phyloP scores from a whole-genome alignment of 2,113 vertebrate genomes.

The Crotalus horridus region DNA sequence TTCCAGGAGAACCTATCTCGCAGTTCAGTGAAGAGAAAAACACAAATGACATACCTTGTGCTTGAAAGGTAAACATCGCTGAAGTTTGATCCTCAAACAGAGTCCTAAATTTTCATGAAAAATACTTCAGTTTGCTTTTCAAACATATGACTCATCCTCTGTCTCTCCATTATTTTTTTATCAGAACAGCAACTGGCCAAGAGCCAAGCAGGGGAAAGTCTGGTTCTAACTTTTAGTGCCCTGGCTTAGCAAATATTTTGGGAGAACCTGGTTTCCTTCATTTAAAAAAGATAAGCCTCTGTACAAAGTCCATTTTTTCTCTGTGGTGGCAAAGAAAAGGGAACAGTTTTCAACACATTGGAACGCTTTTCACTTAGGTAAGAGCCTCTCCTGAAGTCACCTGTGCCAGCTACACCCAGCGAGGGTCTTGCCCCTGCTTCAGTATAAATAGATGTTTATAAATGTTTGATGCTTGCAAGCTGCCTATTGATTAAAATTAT shows the following conservation, averaged over 20 bases:
- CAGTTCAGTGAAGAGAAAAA: not conserved
- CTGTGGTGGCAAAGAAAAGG: not conserved
- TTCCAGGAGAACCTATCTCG: not conserved
- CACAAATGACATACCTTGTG: constrained; percentile 83
- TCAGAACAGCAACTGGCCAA: not conserved
- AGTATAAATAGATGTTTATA: too few species aligned
- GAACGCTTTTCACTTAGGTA: not conserved
- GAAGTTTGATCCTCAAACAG: constrained; percentile 94
- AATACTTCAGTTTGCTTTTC: not conserved
- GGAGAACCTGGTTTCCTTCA: not conserved
- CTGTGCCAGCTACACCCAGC: not conserved
- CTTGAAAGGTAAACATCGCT: constrained; percentile 94
- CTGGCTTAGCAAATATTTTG: not conserved
- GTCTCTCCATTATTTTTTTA: not conserved
- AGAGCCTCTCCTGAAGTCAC: not conserved
- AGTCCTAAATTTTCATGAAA: constrained; percentile 75
- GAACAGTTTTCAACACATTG: not conserved
- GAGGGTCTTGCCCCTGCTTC: not conserved
- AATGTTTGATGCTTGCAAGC: not conserved
- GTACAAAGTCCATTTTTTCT: not conserved
- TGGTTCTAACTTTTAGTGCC: not conserved
- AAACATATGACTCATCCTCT: not conserved
- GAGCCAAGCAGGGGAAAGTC: not conserved
- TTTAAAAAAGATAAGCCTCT: not conserved
- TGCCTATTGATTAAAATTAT: not conserved